Evolutionary conservation across 1,140 invertebrate species (phyloP), one percentile per base, ranked within the genome.

Genomic region (Adelges cooleyi): DNA sequence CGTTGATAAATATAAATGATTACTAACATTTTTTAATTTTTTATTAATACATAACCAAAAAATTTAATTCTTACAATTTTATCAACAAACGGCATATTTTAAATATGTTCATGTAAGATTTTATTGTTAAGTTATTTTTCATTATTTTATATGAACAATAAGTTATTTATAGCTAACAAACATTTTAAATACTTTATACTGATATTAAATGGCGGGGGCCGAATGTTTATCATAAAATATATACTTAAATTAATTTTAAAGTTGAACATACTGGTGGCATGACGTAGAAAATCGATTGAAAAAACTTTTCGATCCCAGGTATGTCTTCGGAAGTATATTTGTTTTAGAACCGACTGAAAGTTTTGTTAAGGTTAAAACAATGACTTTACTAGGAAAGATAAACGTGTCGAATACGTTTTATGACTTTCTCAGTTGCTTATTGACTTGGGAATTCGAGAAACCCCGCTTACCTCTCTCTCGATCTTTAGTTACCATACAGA

Each of bases 381-480:
- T 25, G 13, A 25, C 18, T 54, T n/a, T 38, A 11, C 4, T 20
- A 17, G 13, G 42, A 8, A 15, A 27, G 36, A 42, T 56, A 20
- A 56, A 56, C 27, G 20, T 56, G 38, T 56, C 22, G 22, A 56
- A 56, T 56, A 42, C 36, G 15, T 56, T 42, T 56, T 56, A 56
- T 42, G n/a, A 42, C 38, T 40, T 42, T 17, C 15, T 2, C 44
- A 42, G n/a, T 56, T 42, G 38, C 44, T 42, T 42, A 42, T 56
- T 25, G 36, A 9, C 53, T 42, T 56, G 53, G 53, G 53, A 56
- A 56, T 56, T 56, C 53, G 18, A 42, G n/a, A 56, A 25, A 15
- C 13, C 23, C 40, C 44, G 36, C 44, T 42, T 36, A 56, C 22
- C 53, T 40, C 40, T 11, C 36, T 52, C 36, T 17, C 13, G 10